Evolutionary conservation across 2,797 vertebrate species (phyloP), one percentile per base, ranked within the genome.

Genomic region (Dendrocincla fuliginosa): DNA sequence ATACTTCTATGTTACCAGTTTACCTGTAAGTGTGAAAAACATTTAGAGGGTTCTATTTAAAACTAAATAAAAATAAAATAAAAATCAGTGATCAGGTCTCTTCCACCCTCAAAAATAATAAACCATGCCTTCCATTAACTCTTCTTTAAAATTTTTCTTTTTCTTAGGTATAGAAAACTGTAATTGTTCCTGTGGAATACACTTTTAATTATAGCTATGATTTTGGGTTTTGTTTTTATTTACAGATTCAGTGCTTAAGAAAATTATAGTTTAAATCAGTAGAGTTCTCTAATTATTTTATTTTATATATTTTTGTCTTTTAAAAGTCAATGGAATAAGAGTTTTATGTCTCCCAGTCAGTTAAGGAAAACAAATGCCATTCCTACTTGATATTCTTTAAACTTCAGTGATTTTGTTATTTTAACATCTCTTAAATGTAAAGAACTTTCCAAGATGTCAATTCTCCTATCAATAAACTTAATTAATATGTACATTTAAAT

Each of bases 401-500:
- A 84, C 81, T 81, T 88, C 77, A 90, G 68, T 90, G 92, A 89
- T 78, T 96, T 93, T 93, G 69, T 83, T 93, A 79, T 85, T 95
- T 94, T 95, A 96, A 95, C 68, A 78, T 74, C 59, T 89, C 83
- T 89, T 87, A 83, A 22, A 32, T 7, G 81, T 95, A 96, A 93
- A 95, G 83, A 89, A 89, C 90, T 89, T 91, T 89, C 91, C 79
- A 84, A 93, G 88, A 97, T 94, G 94, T 88, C 88, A 95, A 63
- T 96, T 97, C 77, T 79, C 65, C 42, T 78, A 76, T 79, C 90
- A 97, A 94, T 94, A 90, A 96, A 87, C 82, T 85, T 96, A 97
- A 97, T 96, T 95, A 96, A 96, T 96, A 87, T 69, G 89, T 96
- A 95, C 96, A 96, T 95, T 94, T 96, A 97, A 96, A 95, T 94